phyloP scores from a whole-genome alignment of 1,140 invertebrate genomes.

The Drosophila subpulchrella region DNA sequence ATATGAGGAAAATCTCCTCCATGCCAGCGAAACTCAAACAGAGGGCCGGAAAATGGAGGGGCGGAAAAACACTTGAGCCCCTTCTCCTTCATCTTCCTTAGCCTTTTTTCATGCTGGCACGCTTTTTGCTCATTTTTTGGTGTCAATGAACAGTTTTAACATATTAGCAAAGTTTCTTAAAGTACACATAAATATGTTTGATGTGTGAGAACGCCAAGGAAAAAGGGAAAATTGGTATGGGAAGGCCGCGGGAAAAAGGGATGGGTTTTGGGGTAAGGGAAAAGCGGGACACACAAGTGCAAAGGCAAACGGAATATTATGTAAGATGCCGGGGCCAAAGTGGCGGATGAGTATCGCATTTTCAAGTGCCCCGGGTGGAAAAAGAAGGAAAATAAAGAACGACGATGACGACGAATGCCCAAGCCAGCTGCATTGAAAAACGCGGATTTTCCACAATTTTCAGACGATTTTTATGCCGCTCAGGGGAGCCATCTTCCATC shows the following conservation, averaged over 20 bases:
- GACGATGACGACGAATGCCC: neutral
- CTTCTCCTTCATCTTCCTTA: slow-evolving; percentile 23
- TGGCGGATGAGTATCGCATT: slow-evolving; percentile 29
- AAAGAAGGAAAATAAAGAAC: neutral
- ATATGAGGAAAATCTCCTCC: slow-evolving; percentile 53
- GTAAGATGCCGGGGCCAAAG: slow-evolving; percentile 30
- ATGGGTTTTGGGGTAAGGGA: neutral
- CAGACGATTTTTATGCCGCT: slow-evolving; percentile 4
- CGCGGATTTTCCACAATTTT: neutral
- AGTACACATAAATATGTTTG: slow-evolving; percentile 82
- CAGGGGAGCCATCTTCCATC: neutral
- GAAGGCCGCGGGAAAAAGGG: neutral
- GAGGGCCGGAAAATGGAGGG: slow-evolving; percentile 2
- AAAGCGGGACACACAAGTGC: slow-evolving; percentile 25
- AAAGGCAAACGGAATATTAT: slow-evolving; percentile 50
- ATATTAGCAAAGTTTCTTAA: slow-evolving; percentile 83
- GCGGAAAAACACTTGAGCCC: slow-evolving; percentile 17
- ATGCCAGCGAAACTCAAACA: slow-evolving; percentile 62
- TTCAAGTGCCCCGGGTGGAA: slow-evolving; percentile 7
- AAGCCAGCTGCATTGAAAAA: neutral
- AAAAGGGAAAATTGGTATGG: slow-evolving; percentile 11
- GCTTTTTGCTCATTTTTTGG: slow-evolving; percentile 78
- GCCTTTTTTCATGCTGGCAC: slow-evolving; percentile 52
- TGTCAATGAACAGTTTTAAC: slow-evolving; percentile 83
- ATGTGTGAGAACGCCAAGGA: slow-evolving; percentile 45